phyloP scores from a whole-genome alignment of 2,888 invertebrate species.

The Metalampra italica region DNA sequence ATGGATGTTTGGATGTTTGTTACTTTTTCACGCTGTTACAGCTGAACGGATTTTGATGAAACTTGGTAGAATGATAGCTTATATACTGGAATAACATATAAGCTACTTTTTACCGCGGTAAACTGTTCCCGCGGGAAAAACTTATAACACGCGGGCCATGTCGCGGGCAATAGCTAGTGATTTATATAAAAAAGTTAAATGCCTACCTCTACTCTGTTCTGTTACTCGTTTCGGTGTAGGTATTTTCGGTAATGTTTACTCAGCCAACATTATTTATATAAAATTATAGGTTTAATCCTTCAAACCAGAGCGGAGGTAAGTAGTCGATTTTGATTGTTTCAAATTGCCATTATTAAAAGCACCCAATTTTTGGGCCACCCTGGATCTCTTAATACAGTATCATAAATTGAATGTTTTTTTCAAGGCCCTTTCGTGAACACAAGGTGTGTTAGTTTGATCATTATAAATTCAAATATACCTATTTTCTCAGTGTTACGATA shows the following conservation, averaged over 20 bases:
- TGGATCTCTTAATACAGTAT: slow-evolving; percentile 30
- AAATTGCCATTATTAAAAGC: slow-evolving; percentile 55
- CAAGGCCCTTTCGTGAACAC: background rate
- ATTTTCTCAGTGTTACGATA: background rate
- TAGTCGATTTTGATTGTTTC: slow-evolving; percentile 38
- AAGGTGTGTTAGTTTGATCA: slow-evolving; percentile 4
- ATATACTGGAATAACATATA: no score
- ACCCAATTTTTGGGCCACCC: slow-evolving; percentile 44
- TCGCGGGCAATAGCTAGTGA: no score
- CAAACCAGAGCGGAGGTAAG: slow-evolving; percentile 38
- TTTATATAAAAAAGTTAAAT: no score
- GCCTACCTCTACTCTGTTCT: no score
- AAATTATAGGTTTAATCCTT: slow-evolving; percentile 30
- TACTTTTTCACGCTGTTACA: no score
- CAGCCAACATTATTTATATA: slow-evolving; percentile 13
- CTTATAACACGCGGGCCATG: no score
- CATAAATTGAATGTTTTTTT: slow-evolving; percentile 17
- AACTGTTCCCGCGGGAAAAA: no score
- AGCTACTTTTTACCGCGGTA: no score
- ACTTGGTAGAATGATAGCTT: no score
- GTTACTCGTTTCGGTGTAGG: background rate
- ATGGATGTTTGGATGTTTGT: no score
- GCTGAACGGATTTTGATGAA: no score
- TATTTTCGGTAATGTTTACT: background rate
- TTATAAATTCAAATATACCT: background rate